A percentile compares a stretch with the other conserved stretches of the same genome.
phyloP scores from a whole-genome alignment of 2,797 vertebrate genomes.

The Phoxinus dragarum region DNA sequence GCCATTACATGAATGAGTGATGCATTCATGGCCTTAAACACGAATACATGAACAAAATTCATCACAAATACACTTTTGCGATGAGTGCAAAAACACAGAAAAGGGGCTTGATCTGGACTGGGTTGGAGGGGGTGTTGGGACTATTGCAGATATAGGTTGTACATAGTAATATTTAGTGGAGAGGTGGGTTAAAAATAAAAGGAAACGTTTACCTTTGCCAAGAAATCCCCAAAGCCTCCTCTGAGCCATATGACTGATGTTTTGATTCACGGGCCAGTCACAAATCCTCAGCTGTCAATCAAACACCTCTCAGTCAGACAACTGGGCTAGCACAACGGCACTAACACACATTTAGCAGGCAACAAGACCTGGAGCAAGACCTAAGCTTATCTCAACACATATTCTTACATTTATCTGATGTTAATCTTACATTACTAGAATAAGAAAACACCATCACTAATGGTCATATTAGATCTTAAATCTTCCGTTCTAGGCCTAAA shows the following conservation, averaged over 20 bases:
- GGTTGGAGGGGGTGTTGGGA: constrained; percentile 10
- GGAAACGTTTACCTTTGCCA: constrained; percentile 99
- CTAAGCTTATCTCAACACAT: constrained; percentile 55
- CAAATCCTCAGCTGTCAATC: constrained; percentile 99
- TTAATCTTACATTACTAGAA: constrained; percentile 26
- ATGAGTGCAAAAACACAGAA: background rate
- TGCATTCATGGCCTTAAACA: constrained; percentile 3
- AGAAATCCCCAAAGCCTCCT: constrained; percentile 99
- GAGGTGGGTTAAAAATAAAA: constrained; percentile 90
- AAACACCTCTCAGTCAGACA: constrained; percentile 99
- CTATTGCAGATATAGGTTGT: constrained; percentile 36
- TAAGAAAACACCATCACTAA: constrained; percentile 37
- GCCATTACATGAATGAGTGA: constrained; percentile 12
- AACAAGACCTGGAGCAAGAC: constrained; percentile 67
- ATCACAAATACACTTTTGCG: constrained; percentile 28
- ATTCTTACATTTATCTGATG: constrained; percentile 46
- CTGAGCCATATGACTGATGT: constrained; percentile 99
- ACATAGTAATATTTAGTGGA: constrained; percentile 54
- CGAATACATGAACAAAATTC: constrained; percentile 2
- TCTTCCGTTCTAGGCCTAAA: constrained; percentile 7
- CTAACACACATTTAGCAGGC: constrained; percentile 86
- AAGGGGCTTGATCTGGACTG: background rate
- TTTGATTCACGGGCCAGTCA: constrained; percentile 99
- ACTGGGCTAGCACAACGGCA: constrained; percentile 92
- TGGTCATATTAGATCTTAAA: constrained; percentile 27